Conservation (phyloP, 2,888 invertebrate genomes). For the Chironomus tentans region DNA sequence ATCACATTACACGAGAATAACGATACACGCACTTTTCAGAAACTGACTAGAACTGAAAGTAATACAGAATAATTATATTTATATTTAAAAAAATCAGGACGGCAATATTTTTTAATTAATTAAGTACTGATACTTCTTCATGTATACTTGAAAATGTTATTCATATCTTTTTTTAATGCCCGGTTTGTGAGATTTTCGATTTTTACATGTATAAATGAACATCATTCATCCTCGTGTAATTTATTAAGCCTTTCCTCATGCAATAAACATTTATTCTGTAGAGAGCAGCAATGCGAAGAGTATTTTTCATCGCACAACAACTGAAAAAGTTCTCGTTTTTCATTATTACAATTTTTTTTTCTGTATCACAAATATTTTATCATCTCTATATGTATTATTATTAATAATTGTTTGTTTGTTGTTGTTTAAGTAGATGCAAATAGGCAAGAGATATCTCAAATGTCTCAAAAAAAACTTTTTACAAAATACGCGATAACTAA, state of each 20-base stretch:
- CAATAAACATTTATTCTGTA: neutral
- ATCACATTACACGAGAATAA: neutral
- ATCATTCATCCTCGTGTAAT: neutral
- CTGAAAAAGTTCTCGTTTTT: neutral
- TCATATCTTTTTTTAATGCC: neutral
- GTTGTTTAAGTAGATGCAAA: conserved; percentile 1
- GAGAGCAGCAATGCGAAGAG: neutral
- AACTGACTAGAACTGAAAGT: conserved; percentile 24
- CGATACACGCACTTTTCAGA: conserved; percentile 6
- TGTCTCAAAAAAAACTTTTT: neutral
- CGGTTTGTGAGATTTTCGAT: neutral
- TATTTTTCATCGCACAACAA: neutral
- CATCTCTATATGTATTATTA: neutral
- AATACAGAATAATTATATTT: neutral
- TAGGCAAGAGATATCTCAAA: neutral
- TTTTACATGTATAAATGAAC: neutral
- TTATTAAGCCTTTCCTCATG: neutral
- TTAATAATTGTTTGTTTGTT: neutral
- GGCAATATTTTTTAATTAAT: conserved; percentile 4
- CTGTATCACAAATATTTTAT: neutral
- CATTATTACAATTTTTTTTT: neutral
- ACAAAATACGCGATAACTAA: neutral
- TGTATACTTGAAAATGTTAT: neutral
- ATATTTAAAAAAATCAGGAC: conserved; percentile 17
- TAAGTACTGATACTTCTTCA: conserved; percentile 18